Percentiles rank a stretch among this genome's conserved stretches.
Conservation (phyloP, 2,888 invertebrate species). For the Troides helena region DNA sequence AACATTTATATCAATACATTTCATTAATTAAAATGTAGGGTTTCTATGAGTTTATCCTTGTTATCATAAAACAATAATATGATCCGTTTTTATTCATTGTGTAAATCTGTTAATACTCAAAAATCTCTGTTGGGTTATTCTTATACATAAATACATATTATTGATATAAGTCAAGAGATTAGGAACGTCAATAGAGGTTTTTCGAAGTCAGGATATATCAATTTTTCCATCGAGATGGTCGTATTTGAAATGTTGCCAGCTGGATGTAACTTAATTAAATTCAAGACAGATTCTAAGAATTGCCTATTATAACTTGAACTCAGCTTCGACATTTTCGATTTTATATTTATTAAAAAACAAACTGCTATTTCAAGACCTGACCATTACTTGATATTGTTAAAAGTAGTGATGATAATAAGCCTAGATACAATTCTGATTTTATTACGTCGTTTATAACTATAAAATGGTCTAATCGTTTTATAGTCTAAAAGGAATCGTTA, state of each 20-base stretch:
- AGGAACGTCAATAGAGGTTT: not conserved
- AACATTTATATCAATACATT: too few relatives aligned
- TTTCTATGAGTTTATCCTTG: too few relatives aligned
- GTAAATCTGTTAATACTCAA: not conserved
- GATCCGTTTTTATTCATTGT: not conserved
- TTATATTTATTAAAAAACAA: too few relatives aligned
- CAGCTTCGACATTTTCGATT: not conserved
- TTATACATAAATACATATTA: not conserved
- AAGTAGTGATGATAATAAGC: too few relatives aligned
- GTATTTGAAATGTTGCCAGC: constrained; percentile 11
- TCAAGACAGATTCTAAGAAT: constrained; percentile 1
- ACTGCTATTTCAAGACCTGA: too few relatives aligned
- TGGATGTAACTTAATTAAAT: constrained; percentile 7
- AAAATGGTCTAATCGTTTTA: too few relatives aligned
- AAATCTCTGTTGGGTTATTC: not conserved
- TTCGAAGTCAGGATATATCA: constrained; percentile 3
- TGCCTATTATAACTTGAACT: not conserved
- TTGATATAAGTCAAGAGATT: not conserved
- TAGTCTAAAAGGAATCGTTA: too few relatives aligned
- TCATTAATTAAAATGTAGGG: too few relatives aligned
- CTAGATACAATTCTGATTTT: too few relatives aligned
- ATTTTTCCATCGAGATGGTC: constrained; percentile 4
- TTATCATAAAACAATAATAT: too few relatives aligned
- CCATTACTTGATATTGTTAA: too few relatives aligned
- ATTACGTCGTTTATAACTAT: too few relatives aligned